phyloP scores from a whole-genome alignment of 1,140 invertebrate genomes.

The Pseudomyrmex dendroicus region DNA sequence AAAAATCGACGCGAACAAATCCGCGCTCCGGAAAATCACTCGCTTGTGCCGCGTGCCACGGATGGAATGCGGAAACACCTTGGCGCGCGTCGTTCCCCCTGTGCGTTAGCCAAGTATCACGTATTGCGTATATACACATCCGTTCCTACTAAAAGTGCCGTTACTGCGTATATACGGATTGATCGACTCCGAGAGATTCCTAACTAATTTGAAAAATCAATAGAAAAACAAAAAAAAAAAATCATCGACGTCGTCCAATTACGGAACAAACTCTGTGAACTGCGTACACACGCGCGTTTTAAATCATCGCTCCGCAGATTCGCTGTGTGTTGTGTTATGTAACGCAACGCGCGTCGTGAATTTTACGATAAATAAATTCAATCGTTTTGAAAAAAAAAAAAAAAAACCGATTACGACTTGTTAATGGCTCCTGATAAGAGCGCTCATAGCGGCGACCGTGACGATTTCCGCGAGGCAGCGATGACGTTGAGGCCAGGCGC shows the following conservation, averaged over 20 bases:
- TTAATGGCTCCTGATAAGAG: constrained; percentile 36
- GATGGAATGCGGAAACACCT: constrained; percentile 35
- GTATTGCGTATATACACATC: background rate
- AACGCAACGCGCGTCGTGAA: background rate
- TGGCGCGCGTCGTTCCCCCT: background rate
- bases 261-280: constrained; percentile 10
- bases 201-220: background rate
- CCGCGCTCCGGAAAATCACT: constrained; percentile 34
- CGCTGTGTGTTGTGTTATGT: constrained; percentile 26
- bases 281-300: background rate
- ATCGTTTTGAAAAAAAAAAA: background rate
- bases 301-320: background rate
- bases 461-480: constrained; percentile 51
- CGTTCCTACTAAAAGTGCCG: too few species aligned
- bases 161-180: background rate
- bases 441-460: constrained; percentile 25
- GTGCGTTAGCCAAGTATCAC: background rate
- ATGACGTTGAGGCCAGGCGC: constrained; percentile 31
- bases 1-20: constrained; percentile 43
- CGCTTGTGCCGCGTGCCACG: constrained; percentile 3
- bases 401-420: background rate
- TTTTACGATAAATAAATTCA: constrained; percentile 22
- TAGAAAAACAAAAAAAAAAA: background rate
- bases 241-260: background rate
- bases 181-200: too few species aligned